Evolutionary conservation across 2,888 invertebrate genomes (phyloP), one percentile per base, ranked within the genome.

Genomic region (Aplocera efformata): DNA sequence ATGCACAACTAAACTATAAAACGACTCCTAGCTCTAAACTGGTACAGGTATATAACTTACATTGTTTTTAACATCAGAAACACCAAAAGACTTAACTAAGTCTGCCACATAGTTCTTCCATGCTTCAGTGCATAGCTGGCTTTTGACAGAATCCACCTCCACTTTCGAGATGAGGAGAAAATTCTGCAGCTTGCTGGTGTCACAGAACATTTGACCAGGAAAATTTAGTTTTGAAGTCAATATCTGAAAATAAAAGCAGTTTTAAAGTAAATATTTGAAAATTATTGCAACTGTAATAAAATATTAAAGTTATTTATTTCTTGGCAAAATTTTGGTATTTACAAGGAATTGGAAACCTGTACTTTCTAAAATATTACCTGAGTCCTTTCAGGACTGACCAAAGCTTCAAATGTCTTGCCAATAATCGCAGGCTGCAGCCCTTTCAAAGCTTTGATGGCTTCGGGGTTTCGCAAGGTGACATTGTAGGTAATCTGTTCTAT

Each of bases 161-260:
- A 55, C 41, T 21, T 60, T 56, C 0, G 78, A 61, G 10, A 83
- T 57, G 1, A 60, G 49, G 33, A 88, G 80, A 48, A 89, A 85
- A 1, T 58, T 60, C 30, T 74, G 69, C 3, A 88, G 50, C 27
- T 73, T 72, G 37, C 67, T 60, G 3, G 54, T 47, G 36, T 89
- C 85, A 32, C 89, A 89, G 57, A 89, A 89, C 58, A 89, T 67
- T 55, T 81, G 72, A 0, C 70, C 73, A 0, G 83, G 78, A 7
- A 61, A 42, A 37, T 72, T 71, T 1, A 88, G 62, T 48, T 83
- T 84, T 8, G 80, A 73, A 1, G 83, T 79, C 1, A 89, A 51
- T 3, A 85, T 71, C 89, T 89, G 48, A 4, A 63, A 70, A 30
- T 4, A 17, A 38, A 17, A 13, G 8, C 6, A 10, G 11, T 10